Percentiles rank a stretch among this genome's conserved stretches.
These are phyloP conservation scores for Gymnoscelis rufifasciata DNA, from an alignment of 2,888 invertebrate species.

Conservation along the genomic window DNA sequence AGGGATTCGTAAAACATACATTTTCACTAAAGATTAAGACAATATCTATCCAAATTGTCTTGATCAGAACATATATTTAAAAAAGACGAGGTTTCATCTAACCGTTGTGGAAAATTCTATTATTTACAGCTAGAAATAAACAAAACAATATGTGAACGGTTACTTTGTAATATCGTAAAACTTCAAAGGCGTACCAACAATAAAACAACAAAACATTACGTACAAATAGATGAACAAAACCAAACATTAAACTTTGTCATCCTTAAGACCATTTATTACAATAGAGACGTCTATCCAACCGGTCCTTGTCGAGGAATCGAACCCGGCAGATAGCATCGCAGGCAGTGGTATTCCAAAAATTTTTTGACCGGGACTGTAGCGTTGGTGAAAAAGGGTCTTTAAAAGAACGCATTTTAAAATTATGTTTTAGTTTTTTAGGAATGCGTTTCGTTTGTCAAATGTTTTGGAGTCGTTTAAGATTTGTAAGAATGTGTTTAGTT, in stretches of 20 bases:
- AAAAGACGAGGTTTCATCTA: no score
- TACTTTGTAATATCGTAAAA: no score
- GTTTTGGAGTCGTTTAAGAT: background rate
- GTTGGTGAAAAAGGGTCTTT: constrained; percentile 34
- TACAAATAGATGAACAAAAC: background rate
- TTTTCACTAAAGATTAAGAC: no score
- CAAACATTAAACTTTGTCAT: constrained; percentile 16
- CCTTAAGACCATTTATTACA: constrained; percentile 18
- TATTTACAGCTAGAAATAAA: no score
- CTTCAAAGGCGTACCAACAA: no score
- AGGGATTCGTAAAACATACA: no score
- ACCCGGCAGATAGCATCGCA: constrained; percentile 37
- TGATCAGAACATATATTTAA: no score
- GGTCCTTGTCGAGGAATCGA: constrained; percentile 35
- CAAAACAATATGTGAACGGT: no score
- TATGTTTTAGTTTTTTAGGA: constrained; percentile 5
- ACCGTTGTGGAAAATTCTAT: no score
- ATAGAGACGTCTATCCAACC: constrained; percentile 40
- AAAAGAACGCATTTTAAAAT: constrained; percentile 3
- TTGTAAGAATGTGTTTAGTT: background rate
- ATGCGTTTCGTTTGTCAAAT: constrained; percentile 4
- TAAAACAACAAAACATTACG: no score
- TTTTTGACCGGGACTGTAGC: constrained; percentile 40
- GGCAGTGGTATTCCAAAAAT: constrained; percentile 49
- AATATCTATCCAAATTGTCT: no score